A percentile compares a stretch with the other conserved stretches of the same genome.
Conservation (phyloP, 1,140 invertebrate genomes). For the Drosophila albomicans region DNA sequence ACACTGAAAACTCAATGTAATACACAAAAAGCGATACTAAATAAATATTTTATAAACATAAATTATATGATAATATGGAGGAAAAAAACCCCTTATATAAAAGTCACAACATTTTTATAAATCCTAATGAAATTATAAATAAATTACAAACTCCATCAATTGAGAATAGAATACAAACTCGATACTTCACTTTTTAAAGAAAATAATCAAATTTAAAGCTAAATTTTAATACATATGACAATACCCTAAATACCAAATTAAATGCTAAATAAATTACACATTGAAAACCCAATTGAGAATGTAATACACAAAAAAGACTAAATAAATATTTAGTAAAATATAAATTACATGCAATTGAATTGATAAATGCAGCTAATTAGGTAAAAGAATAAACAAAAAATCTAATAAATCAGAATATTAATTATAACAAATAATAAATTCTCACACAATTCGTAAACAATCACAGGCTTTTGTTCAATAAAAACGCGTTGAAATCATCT, state of each 20-base stretch:
- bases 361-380: conserved; percentile 8
- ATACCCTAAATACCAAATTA: background rate
- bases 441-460: background rate
- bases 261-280: background rate
- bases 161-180: too few relatives aligned
- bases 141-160: too few relatives aligned
- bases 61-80: background rate
- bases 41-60: background rate
- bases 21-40: background rate
- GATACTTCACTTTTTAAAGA: too few relatives aligned
- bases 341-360: background rate
- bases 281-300: too few relatives aligned
- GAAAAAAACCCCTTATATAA: too few relatives aligned
- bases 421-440: conserved; percentile 32
- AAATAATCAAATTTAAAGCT: too few relatives aligned
- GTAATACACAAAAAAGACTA: background rate
- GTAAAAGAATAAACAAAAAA: background rate
- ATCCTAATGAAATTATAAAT: too few relatives aligned
- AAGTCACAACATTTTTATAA: too few relatives aligned
- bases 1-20: background rate
- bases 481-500: background rate
- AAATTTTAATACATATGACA: too few relatives aligned
- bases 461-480: conserved; percentile 5
- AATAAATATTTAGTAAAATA: conserved; percentile 1
- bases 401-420: conserved; percentile 25